Base-by-base conservation (phyloP, 2,113 vertebrate genomes). In the Eubucco bourcierii region DNA sequence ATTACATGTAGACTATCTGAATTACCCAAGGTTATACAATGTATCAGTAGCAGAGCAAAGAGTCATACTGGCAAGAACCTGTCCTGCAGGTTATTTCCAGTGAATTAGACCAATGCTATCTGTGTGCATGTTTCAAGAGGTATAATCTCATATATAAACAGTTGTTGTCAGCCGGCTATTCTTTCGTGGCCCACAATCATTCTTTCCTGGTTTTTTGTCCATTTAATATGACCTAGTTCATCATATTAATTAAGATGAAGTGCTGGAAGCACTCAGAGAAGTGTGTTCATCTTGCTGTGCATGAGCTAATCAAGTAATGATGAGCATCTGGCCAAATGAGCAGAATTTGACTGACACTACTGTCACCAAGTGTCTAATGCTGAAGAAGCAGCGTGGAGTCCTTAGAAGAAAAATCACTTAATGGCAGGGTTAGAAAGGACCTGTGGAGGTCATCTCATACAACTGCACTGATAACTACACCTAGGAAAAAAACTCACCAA, bases 321-420 rank as follows among this genome's bases (percentile, higher is more conserved):
- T 72, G 56, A 91, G 37, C 76, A 95, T 33, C 52, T 88, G 68
- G 79, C 83, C 85, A 90, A 90, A 89, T 55, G 75, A 66, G 50
- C 87, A 87, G 67, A 90, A 64, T 77, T 80, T 91, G 82, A 91
- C 47, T 77, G 73, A 78, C 0, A 0, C 6, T 80, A n/a, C 33
- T 77, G 34, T 83, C 68, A 67, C 25, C 1, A 7, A 76, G 25
- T 34, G 34, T 67, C 52, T 88, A 66, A 66, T 59, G 41, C 12
- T 44, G 39, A 85, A n/a, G 13, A 68, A 84, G 46, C 12, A 7
- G 10, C 39, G 16, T 56, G 37, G 12, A 70, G 20, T 56, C 18
- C 20, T 70, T 37, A 76, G 37, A 87, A 83, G 12, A 50, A 70
- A 65, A 82, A 90, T 55, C 52, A 28, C 25, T 6, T 27, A 28